Conservation (phyloP, 2,888 invertebrate genomes). For the Himalopsyche kuldschensis region DNA sequence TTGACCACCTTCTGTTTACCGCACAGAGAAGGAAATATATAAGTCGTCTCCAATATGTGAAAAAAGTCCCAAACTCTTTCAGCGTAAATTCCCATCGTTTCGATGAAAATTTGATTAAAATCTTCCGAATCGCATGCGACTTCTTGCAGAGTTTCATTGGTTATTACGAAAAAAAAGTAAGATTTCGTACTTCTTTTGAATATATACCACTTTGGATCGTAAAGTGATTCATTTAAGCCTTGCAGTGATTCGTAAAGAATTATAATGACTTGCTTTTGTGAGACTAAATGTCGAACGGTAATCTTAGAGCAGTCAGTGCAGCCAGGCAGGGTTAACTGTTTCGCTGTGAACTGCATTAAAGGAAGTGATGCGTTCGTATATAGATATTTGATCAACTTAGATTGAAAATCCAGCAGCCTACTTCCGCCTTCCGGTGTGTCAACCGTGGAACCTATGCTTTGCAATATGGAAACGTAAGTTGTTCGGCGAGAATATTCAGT, state of each 20-base stretch:
- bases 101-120: neutral
- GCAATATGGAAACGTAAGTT: neutral
- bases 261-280: neutral
- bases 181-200: neutral
- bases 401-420: neutral
- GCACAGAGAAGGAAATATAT: constrained; percentile 10
- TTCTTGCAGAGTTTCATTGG: neutral
- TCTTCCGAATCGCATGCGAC: neutral
- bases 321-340: neutral
- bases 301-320: neutral
- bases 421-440: neutral
- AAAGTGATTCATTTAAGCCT: neutral
- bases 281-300: neutral
- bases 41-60: constrained; percentile 10
- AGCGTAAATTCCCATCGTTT: neutral
- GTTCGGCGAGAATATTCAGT: neutral
- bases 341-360: neutral
- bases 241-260: neutral
- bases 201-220: neutral
- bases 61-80: constrained; percentile 2
- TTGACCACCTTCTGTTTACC: neutral
- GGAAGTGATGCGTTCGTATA: neutral
- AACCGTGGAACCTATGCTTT: neutral
- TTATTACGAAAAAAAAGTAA: neutral
- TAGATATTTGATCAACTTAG: neutral